These are phyloP conservation scores for Dipodomys ordii DNA, from an alignment of 2,113 vertebrate genomes.

Conservation along the genomic window DNA sequence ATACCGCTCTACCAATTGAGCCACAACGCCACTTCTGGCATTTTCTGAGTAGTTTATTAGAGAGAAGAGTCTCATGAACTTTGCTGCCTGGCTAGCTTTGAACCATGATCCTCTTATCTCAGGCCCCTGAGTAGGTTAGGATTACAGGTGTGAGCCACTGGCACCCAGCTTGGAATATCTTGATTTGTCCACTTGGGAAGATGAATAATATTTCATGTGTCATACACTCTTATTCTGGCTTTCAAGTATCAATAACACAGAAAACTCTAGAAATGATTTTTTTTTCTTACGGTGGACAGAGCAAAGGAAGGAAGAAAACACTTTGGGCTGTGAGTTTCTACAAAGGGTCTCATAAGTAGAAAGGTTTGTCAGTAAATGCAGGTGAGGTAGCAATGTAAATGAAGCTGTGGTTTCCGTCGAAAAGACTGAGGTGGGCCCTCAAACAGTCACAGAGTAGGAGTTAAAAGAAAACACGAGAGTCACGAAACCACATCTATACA, in stretches of 20 bases:
- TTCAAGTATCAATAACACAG: conserved; percentile 1
- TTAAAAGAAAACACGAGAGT: conserved; percentile 7
- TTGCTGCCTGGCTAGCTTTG: no score
- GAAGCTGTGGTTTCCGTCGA: conserved; percentile 10
- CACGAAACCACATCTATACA: not conserved
- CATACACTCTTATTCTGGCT: not conserved
- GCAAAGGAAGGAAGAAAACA: conserved; percentile 24
- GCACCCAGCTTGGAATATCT: not conserved
- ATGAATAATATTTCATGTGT: not conserved
- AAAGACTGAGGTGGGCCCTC: not conserved
- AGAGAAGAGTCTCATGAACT: no score
- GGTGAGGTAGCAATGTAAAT: not conserved
- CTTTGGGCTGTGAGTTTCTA: conserved; percentile 17
- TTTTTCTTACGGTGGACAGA: conserved; percentile 16
- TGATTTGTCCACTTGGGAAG: not conserved
- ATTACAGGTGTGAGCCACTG: no score
- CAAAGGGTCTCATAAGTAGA: not conserved
- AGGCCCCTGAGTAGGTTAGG: no score
- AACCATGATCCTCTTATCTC: no score
- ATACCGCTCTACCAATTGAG: no score
- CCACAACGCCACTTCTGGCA: no score
- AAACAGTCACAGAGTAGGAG: not conserved
- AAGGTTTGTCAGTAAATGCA: not conserved
- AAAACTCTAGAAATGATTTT: not conserved
- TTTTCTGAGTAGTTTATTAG: no score